Percentiles rank a stretch among this genome's conserved stretches.
Evolutionary conservation across 1,140 invertebrate species (phyloP).

Genomic region (Drosophila kikkawai): DNA sequence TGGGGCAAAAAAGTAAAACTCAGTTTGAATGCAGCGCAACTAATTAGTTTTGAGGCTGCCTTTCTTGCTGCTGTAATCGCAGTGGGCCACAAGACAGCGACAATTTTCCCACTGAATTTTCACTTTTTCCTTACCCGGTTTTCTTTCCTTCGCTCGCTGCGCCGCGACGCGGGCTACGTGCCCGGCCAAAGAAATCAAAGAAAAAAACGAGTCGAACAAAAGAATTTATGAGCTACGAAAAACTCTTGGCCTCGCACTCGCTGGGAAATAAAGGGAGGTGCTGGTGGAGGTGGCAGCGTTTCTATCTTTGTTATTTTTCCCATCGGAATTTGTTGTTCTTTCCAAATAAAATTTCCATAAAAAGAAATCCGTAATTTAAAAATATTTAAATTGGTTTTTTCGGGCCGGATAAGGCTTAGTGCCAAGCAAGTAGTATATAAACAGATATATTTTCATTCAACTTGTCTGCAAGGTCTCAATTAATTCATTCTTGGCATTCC

Average conservation of each 20-base stretch:
- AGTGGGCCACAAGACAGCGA: conserved; percentile 64
- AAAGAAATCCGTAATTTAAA: conserved; percentile 55
- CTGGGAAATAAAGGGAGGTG: conserved; percentile 11
- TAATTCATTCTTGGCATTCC: conserved; percentile 39
- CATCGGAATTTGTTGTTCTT: conserved; percentile 63
- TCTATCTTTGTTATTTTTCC: conserved; percentile 66
- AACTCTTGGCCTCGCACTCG: conserved; percentile 59
- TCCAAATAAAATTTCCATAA: conserved; percentile 74
- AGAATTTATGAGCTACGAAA: conserved; percentile 73
- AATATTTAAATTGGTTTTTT: conserved; percentile 56
- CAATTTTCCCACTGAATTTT: conserved; percentile 81
- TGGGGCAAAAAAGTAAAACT: conserved; percentile 67
- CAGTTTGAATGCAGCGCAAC: conserved; percentile 71
- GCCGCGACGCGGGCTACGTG: conserved; percentile 11
- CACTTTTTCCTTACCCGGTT: conserved; percentile 62
- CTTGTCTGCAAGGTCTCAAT: conserved; percentile 45
- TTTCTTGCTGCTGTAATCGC: conserved; percentile 55
- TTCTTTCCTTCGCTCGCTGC: conserved; percentile 18
- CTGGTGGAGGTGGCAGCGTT: conserved; percentile 7
- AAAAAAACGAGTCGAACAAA: conserved; percentile 62
- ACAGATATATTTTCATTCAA: conserved; percentile 20
- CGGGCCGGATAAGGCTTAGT: conserved; percentile 34
- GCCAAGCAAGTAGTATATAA: conserved; percentile 1
- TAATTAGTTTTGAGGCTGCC: conserved; percentile 76
- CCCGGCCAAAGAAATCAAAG: conserved; percentile 63